These are phyloP conservation scores for Dyspetes luteomarginatus DNA, from an alignment of 2,888 invertebrate genomes.

Conservation along the genomic window DNA sequence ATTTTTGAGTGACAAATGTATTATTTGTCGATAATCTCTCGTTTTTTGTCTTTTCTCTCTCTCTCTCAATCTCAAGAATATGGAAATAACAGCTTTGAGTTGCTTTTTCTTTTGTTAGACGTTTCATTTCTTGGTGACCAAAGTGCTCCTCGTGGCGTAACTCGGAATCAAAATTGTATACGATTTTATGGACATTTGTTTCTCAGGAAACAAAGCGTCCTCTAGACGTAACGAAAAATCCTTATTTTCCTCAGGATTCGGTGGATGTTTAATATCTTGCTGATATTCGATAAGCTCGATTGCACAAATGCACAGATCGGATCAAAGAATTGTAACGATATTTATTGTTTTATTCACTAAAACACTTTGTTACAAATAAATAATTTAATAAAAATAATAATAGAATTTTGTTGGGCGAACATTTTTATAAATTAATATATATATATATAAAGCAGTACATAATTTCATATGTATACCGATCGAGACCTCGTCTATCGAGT, in stretches of 20 bases:
- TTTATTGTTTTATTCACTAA: constrained; percentile 51
- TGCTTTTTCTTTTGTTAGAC: too few relatives aligned
- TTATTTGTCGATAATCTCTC: too few relatives aligned
- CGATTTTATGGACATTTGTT: not conserved
- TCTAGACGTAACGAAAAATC: not conserved
- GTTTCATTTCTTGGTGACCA: too few relatives aligned
- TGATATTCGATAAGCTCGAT: too few relatives aligned
- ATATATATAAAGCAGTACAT: constrained; percentile 35
- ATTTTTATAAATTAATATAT: constrained; percentile 35
- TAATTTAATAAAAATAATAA: constrained; percentile 1
- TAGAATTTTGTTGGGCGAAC: not conserved
- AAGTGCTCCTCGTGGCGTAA: too few relatives aligned
- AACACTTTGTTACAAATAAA: constrained; percentile 39
- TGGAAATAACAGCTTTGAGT: too few relatives aligned
- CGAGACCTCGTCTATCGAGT: constrained; percentile 32
- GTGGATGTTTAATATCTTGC: too few relatives aligned
- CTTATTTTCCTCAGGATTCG: not conserved
- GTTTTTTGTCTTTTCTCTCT: too few relatives aligned
- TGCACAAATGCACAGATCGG: not conserved
- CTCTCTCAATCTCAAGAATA: too few relatives aligned
- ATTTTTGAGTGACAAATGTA: too few relatives aligned
- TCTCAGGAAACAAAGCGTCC: not conserved
- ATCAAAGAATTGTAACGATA: constrained; percentile 10
- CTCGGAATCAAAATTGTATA: too few relatives aligned
- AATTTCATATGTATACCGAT: constrained; percentile 27